phyloP scores from a whole-genome alignment of 2,888 invertebrate genomes.

The Drosophila demipolita region DNA sequence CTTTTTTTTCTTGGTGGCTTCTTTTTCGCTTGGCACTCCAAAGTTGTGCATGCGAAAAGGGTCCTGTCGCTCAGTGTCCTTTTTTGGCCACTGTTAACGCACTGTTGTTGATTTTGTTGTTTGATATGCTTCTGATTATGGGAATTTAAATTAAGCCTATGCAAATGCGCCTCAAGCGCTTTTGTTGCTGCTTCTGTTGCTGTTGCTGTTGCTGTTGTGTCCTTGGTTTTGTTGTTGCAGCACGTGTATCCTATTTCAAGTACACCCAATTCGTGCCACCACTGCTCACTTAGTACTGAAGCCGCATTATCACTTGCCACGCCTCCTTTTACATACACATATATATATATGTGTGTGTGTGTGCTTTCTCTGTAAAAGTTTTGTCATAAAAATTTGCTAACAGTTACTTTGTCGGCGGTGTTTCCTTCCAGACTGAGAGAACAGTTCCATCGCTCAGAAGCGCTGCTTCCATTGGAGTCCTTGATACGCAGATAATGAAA shows the following conservation, averaged over 20 bases:
- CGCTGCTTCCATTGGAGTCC: conserved; percentile 35
- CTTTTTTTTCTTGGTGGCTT: conserved; percentile 1
- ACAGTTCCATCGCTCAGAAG: conserved; percentile 55
- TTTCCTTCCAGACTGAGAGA: conserved; percentile 37
- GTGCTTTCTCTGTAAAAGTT: conserved; percentile 56
- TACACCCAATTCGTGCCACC: background rate
- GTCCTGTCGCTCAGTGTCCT: conserved; percentile 69
- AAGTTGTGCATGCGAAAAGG: conserved; percentile 62
- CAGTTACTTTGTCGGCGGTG: conserved; percentile 44
- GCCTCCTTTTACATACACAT: conserved; percentile 27
- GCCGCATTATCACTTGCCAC: conserved; percentile 49
- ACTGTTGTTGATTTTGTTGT: conserved; percentile 43
- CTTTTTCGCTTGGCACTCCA: conserved; percentile 33
- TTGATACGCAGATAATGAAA: conserved; percentile 73
- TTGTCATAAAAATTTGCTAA: conserved; percentile 70
- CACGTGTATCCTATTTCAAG: conserved; percentile 53
- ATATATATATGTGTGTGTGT: conserved; percentile 2
- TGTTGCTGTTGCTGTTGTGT: conserved; percentile 18
- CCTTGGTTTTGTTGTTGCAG: conserved; percentile 38
- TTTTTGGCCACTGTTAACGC: conserved; percentile 48
- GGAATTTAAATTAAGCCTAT: conserved; percentile 81
- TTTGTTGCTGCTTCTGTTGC: conserved; percentile 48
- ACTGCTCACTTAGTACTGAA: conserved; percentile 11
- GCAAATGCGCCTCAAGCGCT: conserved; percentile 76
- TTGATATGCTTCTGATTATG: conserved; percentile 72